A percentile compares a stretch with the other conserved stretches of the same genome.
Evolutionary conservation across 1,140 invertebrate species (phyloP).

Genomic region (Aphelenchoides avenae): DNA sequence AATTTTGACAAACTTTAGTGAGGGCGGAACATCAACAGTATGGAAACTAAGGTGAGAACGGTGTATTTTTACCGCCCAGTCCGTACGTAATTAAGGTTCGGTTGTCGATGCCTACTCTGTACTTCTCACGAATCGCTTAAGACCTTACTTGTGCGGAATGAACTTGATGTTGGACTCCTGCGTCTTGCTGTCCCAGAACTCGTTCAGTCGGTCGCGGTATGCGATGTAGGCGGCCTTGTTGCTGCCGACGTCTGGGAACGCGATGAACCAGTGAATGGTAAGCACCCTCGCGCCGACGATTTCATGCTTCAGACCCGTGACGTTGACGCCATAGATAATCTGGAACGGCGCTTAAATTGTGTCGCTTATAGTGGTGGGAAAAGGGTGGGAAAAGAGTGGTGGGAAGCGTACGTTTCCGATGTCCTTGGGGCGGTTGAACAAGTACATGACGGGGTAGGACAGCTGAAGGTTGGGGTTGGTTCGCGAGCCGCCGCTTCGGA

Average conservation of each 20-base stretch:
- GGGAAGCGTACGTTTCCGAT: constrained; percentile 49
- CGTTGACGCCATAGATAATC: constrained; percentile 57
- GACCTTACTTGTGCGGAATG: constrained; percentile 57
- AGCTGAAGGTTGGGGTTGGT: constrained; percentile 57
- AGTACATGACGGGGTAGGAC: constrained; percentile 58
- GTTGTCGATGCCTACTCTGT: too few relatives aligned
- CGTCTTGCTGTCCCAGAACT: constrained; percentile 52
- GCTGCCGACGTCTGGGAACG: constrained; percentile 29
- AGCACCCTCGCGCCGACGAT: constrained; percentile 55
- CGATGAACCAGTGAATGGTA: constrained; percentile 56
- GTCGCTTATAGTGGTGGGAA: constrained; percentile 14
- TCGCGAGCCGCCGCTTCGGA: constrained; percentile 43
- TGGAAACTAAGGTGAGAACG: too few relatives aligned
- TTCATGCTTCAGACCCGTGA: constrained; percentile 55
- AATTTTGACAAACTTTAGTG: too few relatives aligned
- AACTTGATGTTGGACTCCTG: constrained; percentile 51
- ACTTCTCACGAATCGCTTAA: too few relatives aligned
- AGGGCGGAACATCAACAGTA: too few relatives aligned
- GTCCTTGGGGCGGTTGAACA: constrained; percentile 58
- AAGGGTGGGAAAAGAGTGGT: not conserved
- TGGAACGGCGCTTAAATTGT: constrained; percentile 28
- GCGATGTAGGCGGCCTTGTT: constrained; percentile 43
- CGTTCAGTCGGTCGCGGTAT: constrained; percentile 49
- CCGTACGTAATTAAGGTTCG: too few relatives aligned
- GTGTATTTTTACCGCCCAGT: too few relatives aligned